Evolutionary conservation across 2,113 vertebrate species (phyloP), one percentile per base, ranked within the genome.

Genomic region (Eleginops maclovinus): DNA sequence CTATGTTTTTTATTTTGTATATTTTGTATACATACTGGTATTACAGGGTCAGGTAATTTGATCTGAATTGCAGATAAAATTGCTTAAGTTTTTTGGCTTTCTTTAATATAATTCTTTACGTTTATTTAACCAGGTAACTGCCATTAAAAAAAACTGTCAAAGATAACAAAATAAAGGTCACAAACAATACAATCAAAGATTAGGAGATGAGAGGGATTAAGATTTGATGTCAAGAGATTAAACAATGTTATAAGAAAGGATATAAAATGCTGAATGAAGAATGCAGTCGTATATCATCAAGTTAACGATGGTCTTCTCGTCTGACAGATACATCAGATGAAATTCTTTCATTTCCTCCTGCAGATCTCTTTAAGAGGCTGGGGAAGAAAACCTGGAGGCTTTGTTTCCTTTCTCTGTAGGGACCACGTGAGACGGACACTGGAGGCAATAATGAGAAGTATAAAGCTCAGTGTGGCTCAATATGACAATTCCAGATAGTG

Each of bases 271-370:
- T 24, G 17, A 49, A 13, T 36, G 21, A 47, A 50, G 56, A 50
- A 72, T 59, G n/a, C 44, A 72, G 41, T 71, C 41, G 31, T 47
- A 49, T 8, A 22, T 47, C 26, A 58, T n/a, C 21, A 9, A 59
- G 43, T 22, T 49, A 8, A 36, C n/a, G 59, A 9, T 47, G 24
- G 54, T 31, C 21, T 22, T 21, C 17, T 16, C 16, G 13, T 58
- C 53, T n/a, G 17, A 16, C 41, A 31, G 54, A 47, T 41, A 58
- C 31, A 31, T 71, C 41, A 47, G 40, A 70, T 47, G 28, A 7
- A 31, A 31, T 41, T 21, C 4, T 70, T 70, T 47, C 21, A 58
- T 69, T 69, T 69, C 67, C 67, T 19, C 44, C 19, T 69, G 16
- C 22, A 55, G 41, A 31, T 55, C 53, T 55, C 24, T n/a, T n/a